Percentiles rank a stretch among this genome's conserved stretches.
phyloP scores from a whole-genome alignment of 1,140 invertebrate genomes.

The Aradophagus sp. region DNA sequence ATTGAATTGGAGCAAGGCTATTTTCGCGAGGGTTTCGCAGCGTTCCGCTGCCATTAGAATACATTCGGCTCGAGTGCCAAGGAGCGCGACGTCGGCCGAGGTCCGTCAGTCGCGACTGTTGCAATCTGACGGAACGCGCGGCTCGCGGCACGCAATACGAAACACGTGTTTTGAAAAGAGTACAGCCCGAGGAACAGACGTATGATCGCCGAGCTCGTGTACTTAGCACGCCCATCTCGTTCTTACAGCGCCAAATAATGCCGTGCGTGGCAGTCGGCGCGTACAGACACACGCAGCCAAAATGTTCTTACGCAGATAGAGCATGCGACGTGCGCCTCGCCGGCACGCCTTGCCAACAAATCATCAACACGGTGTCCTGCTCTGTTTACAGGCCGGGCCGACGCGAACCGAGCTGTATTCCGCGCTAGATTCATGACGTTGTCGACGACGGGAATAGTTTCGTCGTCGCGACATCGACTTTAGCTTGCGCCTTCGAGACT shows the following conservation, averaged over 20 bases:
- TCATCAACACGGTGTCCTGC: constrained; percentile 64
- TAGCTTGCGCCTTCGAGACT: too few relatives aligned
- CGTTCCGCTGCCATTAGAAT: constrained; percentile 38
- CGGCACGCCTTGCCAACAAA: constrained; percentile 70
- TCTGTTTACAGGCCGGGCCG: constrained; percentile 51
- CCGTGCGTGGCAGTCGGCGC: constrained; percentile 39
- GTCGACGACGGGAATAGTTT: constrained; percentile 64
- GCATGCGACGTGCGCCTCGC: constrained; percentile 63
- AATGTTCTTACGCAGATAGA: constrained; percentile 60
- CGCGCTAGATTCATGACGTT: constrained; percentile 44
- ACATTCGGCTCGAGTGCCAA: constrained; percentile 35
- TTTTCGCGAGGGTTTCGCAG: constrained; percentile 36
- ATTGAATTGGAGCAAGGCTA: constrained; percentile 45
- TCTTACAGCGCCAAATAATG: constrained; percentile 61
- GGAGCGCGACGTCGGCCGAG: constrained; percentile 8
- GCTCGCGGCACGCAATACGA: constrained; percentile 27
- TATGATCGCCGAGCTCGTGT: constrained; percentile 40
- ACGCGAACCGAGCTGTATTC: constrained; percentile 36
- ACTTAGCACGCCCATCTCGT: constrained; percentile 60
- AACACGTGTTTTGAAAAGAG: constrained; percentile 54
- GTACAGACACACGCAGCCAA: constrained; percentile 45
- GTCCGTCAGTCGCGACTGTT: constrained; percentile 28
- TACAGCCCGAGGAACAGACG: constrained; percentile 30
- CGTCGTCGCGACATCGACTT: constrained; percentile 59
- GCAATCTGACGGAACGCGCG: constrained; percentile 40